Conservation (phyloP, 2,888 invertebrate species). For the Aspidapion aeneum region DNA sequence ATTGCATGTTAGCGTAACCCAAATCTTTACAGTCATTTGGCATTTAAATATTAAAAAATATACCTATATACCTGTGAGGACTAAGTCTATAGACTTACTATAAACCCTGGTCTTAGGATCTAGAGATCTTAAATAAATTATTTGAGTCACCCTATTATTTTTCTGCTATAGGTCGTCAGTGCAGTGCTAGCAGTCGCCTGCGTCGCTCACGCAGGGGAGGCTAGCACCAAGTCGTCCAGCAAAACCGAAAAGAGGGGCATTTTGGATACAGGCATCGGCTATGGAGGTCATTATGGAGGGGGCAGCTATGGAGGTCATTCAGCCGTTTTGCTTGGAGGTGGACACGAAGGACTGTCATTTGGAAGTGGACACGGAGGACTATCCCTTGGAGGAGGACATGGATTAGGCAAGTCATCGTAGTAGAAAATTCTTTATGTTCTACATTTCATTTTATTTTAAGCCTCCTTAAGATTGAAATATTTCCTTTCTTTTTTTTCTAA, state of each 20-base stretch:
- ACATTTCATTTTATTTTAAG: too few relatives aligned
- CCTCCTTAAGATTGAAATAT: too few relatives aligned
- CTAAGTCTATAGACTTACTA: too few relatives aligned
- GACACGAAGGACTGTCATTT: conserved; percentile 16
- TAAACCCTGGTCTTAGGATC: too few relatives aligned
- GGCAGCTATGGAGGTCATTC: conserved; percentile 20
- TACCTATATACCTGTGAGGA: too few relatives aligned
- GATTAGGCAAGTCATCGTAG: conserved; percentile 16
- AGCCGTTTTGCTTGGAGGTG: conserved; percentile 20
- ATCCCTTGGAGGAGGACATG: conserved; percentile 23
- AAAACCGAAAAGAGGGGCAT: conserved; percentile 37
- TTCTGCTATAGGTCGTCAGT: conserved; percentile 29
- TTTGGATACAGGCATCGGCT: conserved; percentile 32
- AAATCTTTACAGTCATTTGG: too few relatives aligned
- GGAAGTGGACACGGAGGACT: conserved; percentile 17
- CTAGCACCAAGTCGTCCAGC: conserved; percentile 27
- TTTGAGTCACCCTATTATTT: too few relatives aligned
- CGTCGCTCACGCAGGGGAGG: conserved; percentile 34
- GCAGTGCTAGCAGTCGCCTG: conserved; percentile 36
- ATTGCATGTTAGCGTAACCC: too few relatives aligned
- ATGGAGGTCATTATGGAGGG: conserved; percentile 27
- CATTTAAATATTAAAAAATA: too few relatives aligned
- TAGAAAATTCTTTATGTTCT: too few relatives aligned
- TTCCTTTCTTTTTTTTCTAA: too few relatives aligned
- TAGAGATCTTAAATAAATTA: too few relatives aligned